Conservation (phyloP, 2,113 vertebrate species). For the Hylia prasina region DNA sequence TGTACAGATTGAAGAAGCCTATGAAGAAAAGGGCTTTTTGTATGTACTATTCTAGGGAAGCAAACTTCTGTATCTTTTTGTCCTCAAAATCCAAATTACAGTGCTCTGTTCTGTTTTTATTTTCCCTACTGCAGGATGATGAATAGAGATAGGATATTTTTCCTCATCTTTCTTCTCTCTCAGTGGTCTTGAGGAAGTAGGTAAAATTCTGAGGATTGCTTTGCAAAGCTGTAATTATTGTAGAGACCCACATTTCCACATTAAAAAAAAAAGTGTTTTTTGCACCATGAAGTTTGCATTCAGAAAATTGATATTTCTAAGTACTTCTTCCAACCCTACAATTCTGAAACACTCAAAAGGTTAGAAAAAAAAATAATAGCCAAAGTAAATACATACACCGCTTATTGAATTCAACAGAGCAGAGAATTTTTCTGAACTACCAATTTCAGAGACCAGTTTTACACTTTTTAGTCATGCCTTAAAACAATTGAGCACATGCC, state of each 20-base stretch:
- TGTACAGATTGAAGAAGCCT: not conserved
- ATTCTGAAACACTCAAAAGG: conserved; percentile 61
- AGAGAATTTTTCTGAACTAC: conserved; percentile 65
- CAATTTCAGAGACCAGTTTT: conserved; percentile 62
- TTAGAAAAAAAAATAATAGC: conserved; percentile 21
- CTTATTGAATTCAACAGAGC: conserved; percentile 60
- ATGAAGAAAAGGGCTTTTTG: not conserved
- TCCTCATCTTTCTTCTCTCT: not conserved
- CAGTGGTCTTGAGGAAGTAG: not conserved
- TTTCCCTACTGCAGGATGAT: not conserved
- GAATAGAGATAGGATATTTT: not conserved
- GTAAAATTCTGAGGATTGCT: conserved; percentile 3
- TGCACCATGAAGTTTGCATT: conserved; percentile 31
- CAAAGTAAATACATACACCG: conserved; percentile 49
- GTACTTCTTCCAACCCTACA: conserved; percentile 43
- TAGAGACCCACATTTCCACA: not conserved
- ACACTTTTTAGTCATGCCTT: conserved; percentile 70
- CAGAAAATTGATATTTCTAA: conserved; percentile 51
- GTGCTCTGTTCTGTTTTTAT: not conserved
- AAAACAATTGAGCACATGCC: conserved; percentile 71
- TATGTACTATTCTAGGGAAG: not conserved
- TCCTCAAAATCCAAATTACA: not conserved
- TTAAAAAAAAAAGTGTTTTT: not conserved
- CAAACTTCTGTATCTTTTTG: not conserved
- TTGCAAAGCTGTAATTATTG: conserved; percentile 37